Conservation (phyloP, 2,797 vertebrate species). For the Simalia tracyae region DNA sequence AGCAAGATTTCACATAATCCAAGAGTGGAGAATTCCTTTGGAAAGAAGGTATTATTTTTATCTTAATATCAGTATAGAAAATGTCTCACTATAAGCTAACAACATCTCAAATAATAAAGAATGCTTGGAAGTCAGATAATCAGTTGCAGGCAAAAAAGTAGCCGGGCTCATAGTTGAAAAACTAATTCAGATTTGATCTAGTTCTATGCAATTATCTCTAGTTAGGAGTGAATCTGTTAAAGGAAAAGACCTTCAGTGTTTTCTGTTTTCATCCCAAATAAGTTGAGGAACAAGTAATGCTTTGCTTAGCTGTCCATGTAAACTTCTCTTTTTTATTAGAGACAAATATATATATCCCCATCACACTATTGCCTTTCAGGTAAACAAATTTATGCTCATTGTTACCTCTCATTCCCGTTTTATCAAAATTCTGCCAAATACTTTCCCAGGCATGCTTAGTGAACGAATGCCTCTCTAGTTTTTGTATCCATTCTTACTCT, state of each 20-base stretch:
- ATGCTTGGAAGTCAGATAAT: neutral
- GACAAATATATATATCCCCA: neutral
- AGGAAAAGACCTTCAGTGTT: neutral
- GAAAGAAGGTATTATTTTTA: neutral
- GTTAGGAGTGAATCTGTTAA: neutral
- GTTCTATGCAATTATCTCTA: neutral
- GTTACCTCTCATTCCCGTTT: neutral
- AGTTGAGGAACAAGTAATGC: neutral
- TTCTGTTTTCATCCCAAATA: neutral
- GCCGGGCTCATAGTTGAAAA: neutral
- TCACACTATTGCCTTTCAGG: neutral
- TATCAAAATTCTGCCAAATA: no score
- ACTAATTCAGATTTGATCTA: neutral
- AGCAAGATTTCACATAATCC: neutral
- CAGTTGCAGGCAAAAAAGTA: neutral
- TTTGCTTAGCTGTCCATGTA: neutral
- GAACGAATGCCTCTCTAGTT: no score
- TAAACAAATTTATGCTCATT: neutral
- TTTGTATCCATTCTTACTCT: no score
- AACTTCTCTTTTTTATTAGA: neutral
- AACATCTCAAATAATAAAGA: neutral
- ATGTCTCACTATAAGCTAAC: neutral
- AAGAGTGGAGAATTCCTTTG: neutral
- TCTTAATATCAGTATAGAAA: neutral
- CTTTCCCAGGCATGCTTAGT: no score